Percentiles rank a stretch among this genome's conserved stretches.
Conservation (phyloP, 2,797 vertebrate species). For the Melanotaenia boesemani region DNA sequence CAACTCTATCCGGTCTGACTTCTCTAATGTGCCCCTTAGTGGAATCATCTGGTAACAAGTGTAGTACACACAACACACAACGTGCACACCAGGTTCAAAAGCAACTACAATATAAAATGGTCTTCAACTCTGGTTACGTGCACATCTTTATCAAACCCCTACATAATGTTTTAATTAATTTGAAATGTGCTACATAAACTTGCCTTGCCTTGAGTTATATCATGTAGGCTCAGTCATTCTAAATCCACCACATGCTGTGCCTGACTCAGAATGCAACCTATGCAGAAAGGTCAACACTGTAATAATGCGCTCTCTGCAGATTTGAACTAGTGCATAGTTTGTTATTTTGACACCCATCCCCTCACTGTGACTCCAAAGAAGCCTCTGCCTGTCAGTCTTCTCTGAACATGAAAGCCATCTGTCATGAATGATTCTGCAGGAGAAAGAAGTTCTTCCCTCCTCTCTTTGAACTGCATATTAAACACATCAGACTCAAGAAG, state of each 20-base stretch:
- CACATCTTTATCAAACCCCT: too few relatives aligned
- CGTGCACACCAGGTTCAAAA: too few relatives aligned
- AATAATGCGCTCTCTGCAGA: background rate
- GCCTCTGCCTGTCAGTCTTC: slow-evolving; percentile 46
- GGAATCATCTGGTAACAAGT: too few relatives aligned
- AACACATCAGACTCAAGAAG: slow-evolving; percentile 66
- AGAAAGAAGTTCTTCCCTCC: slow-evolving; percentile 48
- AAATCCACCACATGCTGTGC: background rate
- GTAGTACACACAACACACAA: too few relatives aligned
- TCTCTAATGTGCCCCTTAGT: too few relatives aligned
- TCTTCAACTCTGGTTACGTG: too few relatives aligned
- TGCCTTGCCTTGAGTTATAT: too few relatives aligned
- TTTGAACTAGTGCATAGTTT: slow-evolving; percentile 16
- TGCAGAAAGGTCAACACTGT: background rate
- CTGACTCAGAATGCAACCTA: slow-evolving; percentile 6
- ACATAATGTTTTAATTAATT: too few relatives aligned
- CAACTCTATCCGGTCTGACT: too few relatives aligned
- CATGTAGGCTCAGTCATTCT: background rate
- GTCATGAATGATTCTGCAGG: slow-evolving; percentile 62
- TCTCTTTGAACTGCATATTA: slow-evolving; percentile 57
- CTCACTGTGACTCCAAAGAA: slow-evolving; percentile 38
- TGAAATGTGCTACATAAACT: too few relatives aligned
- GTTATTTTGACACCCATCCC: slow-evolving; percentile 38
- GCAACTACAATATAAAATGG: too few relatives aligned
- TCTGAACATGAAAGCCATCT: slow-evolving; percentile 62